Percentiles rank a stretch among this genome's conserved stretches.
Conservation (phyloP, 2,888 invertebrate species). For the Drosophila infuscata region DNA sequence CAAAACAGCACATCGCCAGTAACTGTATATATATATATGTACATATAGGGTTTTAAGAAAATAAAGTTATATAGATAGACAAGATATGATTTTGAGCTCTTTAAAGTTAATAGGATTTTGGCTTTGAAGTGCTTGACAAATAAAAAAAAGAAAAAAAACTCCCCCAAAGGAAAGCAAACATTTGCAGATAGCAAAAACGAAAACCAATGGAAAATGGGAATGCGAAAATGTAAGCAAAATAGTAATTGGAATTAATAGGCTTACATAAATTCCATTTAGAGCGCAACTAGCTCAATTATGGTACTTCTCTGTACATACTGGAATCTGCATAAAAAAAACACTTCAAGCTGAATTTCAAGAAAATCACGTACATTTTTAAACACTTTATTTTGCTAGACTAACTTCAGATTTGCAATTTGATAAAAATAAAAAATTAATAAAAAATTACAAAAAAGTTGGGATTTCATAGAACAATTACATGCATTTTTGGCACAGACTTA, state of each 20-base stretch:
- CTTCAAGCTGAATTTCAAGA: background rate
- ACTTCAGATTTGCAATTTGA: background rate
- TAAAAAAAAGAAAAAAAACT: background rate
- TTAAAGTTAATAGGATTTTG: constrained; percentile 39
- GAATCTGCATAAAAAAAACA: background rate
- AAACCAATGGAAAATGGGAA: background rate
- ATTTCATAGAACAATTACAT: too few species aligned
- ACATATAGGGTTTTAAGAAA: background rate
- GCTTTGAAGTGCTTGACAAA: constrained; percentile 26
- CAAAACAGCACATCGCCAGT: constrained; percentile 22
- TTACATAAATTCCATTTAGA: constrained; percentile 50
- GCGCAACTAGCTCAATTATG: constrained; percentile 41
- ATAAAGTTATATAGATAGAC: constrained; percentile 1
- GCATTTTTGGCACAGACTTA: too few species aligned
- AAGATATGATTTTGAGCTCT: constrained; percentile 22
- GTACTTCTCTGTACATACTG: background rate
- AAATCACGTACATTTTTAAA: background rate
- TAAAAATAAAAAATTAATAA: background rate
- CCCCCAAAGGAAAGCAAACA: constrained; percentile 10
- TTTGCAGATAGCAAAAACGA: background rate
- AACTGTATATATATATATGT: background rate
- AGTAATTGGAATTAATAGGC: constrained; percentile 58
- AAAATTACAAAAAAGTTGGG: too few species aligned
- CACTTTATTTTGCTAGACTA: background rate
- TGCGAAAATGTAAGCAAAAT: background rate